phyloP scores from a whole-genome alignment of 2,888 invertebrate genomes.

The Sicus ferrugineus region DNA sequence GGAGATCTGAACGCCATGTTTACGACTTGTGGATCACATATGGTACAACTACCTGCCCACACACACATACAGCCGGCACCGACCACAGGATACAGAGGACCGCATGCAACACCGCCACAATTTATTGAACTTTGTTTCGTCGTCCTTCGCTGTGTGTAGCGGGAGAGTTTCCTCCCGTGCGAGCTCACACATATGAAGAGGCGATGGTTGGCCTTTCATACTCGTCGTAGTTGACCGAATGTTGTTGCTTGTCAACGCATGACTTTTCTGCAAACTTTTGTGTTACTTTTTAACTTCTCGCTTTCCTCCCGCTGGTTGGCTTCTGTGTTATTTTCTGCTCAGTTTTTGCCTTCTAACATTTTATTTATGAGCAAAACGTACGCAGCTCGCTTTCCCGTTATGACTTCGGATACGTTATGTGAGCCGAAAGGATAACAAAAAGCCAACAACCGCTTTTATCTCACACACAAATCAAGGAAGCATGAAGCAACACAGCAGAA shows the following conservation, averaged over 20 bases:
- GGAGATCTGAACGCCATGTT: too few species aligned
- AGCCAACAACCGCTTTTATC: slow-evolving; percentile 24
- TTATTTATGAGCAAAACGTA: slow-evolving; percentile 12
- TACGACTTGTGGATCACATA: too few species aligned
- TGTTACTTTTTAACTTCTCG: slow-evolving; percentile 27
- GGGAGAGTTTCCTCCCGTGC: too few species aligned
- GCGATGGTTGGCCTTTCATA: background rate
- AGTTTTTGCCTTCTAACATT: too few species aligned
- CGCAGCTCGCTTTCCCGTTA: background rate
- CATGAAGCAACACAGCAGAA: slow-evolving; percentile 25
- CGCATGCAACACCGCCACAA: slow-evolving; percentile 7
- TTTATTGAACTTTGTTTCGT: slow-evolving; percentile 26
- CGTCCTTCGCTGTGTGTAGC: background rate
- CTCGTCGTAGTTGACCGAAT: background rate
- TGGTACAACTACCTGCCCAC: background rate
- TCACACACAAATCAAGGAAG: slow-evolving; percentile 34
- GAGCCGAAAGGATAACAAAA: background rate
- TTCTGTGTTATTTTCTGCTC: too few species aligned
- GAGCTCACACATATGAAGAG: background rate
- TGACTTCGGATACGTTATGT: background rate
- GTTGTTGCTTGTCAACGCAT: slow-evolving; percentile 26
- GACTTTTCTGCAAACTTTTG: background rate
- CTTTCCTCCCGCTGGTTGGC: background rate
- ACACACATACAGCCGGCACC: background rate
- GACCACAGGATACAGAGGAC: slow-evolving; percentile 7